These are phyloP conservation scores for Himalopsyche tibetana DNA, from an alignment of 2,888 invertebrate genomes.

Conservation along the genomic window DNA sequence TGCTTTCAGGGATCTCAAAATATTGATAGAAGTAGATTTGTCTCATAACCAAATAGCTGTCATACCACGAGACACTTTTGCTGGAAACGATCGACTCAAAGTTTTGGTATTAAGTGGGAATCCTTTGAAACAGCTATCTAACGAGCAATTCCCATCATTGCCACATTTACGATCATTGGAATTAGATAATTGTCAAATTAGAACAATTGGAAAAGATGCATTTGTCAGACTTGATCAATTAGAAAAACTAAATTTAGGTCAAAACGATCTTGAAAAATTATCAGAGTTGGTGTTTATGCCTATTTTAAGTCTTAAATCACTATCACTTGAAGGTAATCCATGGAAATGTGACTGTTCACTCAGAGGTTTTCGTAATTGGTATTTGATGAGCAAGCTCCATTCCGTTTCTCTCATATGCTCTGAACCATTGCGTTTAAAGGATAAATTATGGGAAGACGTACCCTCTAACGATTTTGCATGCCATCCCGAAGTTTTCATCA, in stretches of 20 bases:
- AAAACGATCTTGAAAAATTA: slow-evolving; percentile 85
- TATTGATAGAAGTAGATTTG: slow-evolving; percentile 90
- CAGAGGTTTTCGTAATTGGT: slow-evolving; percentile 84
- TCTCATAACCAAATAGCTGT: slow-evolving; percentile 86
- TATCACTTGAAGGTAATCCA: slow-evolving; percentile 84
- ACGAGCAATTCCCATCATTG: slow-evolving; percentile 87
- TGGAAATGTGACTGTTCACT: slow-evolving; percentile 88
- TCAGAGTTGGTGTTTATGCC: slow-evolving; percentile 82
- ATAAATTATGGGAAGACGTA: slow-evolving; percentile 82
- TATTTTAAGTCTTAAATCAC: slow-evolving; percentile 81
- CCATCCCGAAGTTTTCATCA: slow-evolving; percentile 78
- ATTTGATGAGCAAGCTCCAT: slow-evolving; percentile 81
- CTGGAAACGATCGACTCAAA: slow-evolving; percentile 87
- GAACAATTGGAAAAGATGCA: slow-evolving; percentile 73
- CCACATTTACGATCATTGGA: slow-evolving; percentile 89
- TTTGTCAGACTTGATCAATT: slow-evolving; percentile 64
- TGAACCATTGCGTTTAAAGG: slow-evolving; percentile 78
- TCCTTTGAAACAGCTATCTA: slow-evolving; percentile 83
- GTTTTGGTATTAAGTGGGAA: slow-evolving; percentile 88
- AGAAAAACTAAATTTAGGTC: slow-evolving; percentile 86
- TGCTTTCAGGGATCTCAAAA: slow-evolving; percentile 89
- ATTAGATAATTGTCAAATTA: slow-evolving; percentile 86
- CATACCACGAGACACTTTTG: slow-evolving; percentile 87
- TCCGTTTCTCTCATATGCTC: slow-evolving; percentile 80
- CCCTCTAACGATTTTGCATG: slow-evolving; percentile 83